Conservation (phyloP, 2,113 vertebrate species). For the Syngnathoides biaculeatus region DNA sequence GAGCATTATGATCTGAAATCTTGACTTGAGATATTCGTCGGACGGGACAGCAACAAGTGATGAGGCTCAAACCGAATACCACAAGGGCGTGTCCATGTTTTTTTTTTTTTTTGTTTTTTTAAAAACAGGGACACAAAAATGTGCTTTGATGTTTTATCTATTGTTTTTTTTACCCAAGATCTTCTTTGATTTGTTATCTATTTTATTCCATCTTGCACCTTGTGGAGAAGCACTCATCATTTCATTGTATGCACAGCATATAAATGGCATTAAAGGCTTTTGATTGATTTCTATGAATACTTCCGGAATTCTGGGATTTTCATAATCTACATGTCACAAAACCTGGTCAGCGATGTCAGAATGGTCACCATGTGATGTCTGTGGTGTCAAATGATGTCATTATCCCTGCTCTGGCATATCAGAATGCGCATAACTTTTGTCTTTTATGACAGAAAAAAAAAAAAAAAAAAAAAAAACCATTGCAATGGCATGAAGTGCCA, state of each 20-base stretch:
- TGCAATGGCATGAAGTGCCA: too few species aligned
- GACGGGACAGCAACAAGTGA: background rate
- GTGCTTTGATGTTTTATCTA: too few species aligned
- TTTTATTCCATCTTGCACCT: too few species aligned
- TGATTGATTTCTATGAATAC: background rate
- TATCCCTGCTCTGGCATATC: background rate
- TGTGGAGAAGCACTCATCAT: too few species aligned
- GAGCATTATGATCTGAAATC: background rate
- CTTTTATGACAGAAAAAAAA: background rate
- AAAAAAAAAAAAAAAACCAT: background rate
- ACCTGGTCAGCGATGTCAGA: background rate
- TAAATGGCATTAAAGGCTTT: too few species aligned
- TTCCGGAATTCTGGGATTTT: background rate
- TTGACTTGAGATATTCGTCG: background rate
- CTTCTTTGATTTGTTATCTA: too few species aligned
- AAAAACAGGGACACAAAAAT: too few species aligned
- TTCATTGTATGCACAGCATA: too few species aligned
- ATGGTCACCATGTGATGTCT: background rate
- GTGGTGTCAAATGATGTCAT: background rate
- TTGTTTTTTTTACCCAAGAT: too few species aligned
- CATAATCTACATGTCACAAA: background rate
- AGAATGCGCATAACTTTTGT: background rate
- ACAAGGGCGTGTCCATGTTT: too few species aligned
- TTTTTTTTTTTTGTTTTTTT: too few species aligned
- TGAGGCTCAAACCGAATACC: background rate